These are phyloP conservation scores for Mamestra brassicae DNA, from an alignment of 2,888 invertebrate species.

Conservation along the genomic window DNA sequence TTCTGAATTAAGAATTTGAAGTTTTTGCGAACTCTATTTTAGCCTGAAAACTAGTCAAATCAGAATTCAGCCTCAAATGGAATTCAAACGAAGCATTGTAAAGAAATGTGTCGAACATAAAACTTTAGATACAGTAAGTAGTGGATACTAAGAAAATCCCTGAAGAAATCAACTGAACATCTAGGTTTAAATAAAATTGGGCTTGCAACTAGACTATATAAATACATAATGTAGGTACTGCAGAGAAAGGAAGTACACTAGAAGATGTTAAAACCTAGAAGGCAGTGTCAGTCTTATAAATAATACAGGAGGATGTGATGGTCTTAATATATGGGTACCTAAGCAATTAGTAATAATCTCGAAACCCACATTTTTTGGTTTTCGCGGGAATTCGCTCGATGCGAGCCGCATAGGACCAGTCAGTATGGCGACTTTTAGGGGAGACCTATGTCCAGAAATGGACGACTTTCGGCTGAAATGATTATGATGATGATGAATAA, in stretches of 20 bases:
- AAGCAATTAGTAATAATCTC: not conserved
- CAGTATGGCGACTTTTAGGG: too few species aligned
- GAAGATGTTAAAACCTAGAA: too few species aligned
- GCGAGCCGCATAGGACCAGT: too few species aligned
- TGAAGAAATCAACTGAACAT: constrained; percentile 19
- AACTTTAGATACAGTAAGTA: not conserved
- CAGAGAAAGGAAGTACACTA: not conserved
- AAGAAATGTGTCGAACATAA: not conserved
- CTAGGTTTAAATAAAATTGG: constrained; percentile 1
- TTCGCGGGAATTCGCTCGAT: too few species aligned
- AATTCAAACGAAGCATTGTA: not conserved
- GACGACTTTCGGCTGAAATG: too few species aligned
- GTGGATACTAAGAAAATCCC: constrained; percentile 4
- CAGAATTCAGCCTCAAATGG: not conserved
- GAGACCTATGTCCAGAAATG: too few species aligned
- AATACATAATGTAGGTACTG: not conserved
- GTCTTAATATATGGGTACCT: not conserved
- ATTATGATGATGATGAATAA: too few species aligned
- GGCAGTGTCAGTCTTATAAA: not conserved
- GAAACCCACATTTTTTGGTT: not conserved
- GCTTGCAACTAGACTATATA: not conserved
- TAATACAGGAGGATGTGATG: not conserved
- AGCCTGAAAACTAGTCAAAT: too few species aligned
- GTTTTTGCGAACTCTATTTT: too few species aligned
- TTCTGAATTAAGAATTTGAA: too few species aligned